Evolutionary conservation across 1,140 invertebrate species (phyloP).

Genomic region (Paraescarpia echinospica): DNA sequence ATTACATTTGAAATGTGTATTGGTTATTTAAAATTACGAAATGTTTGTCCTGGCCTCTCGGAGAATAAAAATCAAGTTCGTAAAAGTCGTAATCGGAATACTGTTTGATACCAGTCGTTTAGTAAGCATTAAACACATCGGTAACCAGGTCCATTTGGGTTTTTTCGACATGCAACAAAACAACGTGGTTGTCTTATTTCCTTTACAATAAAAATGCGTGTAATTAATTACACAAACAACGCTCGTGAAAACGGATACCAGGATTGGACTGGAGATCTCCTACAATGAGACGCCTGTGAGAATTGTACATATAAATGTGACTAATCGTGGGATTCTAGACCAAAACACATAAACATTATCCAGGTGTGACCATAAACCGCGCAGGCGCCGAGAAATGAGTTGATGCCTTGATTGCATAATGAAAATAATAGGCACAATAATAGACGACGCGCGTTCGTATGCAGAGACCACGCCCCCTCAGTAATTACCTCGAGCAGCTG

Average conservation of each 20-base stretch:
- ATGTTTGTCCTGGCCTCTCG: too few species aligned
- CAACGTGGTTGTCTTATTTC: too few species aligned
- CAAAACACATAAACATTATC: background rate
- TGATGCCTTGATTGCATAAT: background rate
- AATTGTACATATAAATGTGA: background rate
- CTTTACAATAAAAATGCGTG: too few species aligned
- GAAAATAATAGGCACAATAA: slow-evolving; percentile 1
- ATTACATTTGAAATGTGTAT: too few species aligned
- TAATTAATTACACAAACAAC: too few species aligned
- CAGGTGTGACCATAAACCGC: background rate
- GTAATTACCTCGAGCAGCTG: background rate
- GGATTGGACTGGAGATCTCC: background rate
- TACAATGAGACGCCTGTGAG: background rate
- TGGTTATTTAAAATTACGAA: too few species aligned
- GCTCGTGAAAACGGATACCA: too few species aligned
- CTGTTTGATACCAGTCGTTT: too few species aligned
- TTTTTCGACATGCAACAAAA: too few species aligned
- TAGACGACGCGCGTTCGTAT: background rate
- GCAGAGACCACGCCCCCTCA: background rate
- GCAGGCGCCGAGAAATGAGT: background rate
- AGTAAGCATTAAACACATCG: too few species aligned
- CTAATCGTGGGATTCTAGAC: background rate
- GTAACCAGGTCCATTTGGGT: too few species aligned
- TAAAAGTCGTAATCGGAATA: background rate
- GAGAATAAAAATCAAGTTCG: background rate